phyloP scores from a whole-genome alignment of 2,797 vertebrate genomes.

The Prunella strophiata region DNA sequence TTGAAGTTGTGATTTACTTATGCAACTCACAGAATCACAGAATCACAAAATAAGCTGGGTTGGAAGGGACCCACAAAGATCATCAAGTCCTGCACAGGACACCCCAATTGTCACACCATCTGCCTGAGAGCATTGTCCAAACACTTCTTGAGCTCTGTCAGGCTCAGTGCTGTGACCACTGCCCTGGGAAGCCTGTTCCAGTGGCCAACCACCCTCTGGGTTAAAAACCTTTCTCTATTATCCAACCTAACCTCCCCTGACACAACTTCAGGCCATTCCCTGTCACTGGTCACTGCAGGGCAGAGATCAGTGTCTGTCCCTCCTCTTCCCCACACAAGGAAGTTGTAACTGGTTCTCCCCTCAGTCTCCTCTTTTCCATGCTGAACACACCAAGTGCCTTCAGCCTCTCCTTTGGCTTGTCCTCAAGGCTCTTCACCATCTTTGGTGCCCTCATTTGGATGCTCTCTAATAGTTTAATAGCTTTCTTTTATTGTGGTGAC shows the following conservation, averaged over 20 bases:
- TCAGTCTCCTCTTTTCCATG: background rate
- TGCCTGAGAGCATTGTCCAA: background rate
- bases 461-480: background rate
- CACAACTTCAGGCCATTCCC: background rate
- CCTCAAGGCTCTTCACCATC: background rate
- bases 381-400: background rate
- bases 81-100: accelerated
- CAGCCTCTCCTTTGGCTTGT: background rate
- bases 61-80: background rate
- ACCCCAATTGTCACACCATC: background rate
- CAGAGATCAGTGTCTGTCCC: accelerated
- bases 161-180: accelerated
- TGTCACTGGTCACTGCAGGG: background rate
- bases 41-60: background rate
- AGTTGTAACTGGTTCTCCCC: background rate
- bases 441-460: background rate
- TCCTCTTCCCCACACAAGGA: background rate
- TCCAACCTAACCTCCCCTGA: background rate
- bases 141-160: accelerated
- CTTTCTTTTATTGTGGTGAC: background rate
- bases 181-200: background rate
- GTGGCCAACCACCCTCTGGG: accelerated
- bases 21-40: background rate
- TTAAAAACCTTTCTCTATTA: accelerated
- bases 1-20: background rate